These are phyloP conservation scores for Pseudotriccus pelzelni DNA, from an alignment of 2,797 vertebrate genomes.

Conservation along the genomic window DNA sequence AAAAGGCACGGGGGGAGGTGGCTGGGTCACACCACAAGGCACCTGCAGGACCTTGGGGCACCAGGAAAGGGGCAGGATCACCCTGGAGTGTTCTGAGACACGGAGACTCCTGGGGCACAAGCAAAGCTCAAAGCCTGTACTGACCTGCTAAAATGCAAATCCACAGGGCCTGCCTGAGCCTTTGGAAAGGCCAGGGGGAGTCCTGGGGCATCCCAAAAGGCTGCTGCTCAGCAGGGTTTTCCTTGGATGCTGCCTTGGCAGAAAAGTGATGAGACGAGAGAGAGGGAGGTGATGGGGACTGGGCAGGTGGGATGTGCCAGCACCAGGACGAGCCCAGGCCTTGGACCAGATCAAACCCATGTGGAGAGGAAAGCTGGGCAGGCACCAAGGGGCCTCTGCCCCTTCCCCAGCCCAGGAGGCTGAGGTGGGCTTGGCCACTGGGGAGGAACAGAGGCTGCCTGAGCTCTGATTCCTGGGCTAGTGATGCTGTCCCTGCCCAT, in stretches of 20 bases:
- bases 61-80: background rate
- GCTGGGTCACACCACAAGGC: background rate
- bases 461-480: background rate
- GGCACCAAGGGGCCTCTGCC: background rate
- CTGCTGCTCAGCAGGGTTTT: background rate
- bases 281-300: background rate
- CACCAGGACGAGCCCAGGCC: background rate
- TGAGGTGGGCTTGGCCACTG: background rate
- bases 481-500: background rate
- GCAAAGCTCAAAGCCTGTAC: background rate
- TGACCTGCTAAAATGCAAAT: background rate
- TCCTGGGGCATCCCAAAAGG: background rate
- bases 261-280: background rate
- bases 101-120: background rate
- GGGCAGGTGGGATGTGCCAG: background rate
- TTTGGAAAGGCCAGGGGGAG: background rate
- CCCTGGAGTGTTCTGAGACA: background rate
- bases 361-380: background rate
- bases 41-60: background rate
- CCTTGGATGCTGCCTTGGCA: background rate
- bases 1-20: background rate
- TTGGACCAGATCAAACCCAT: background rate
- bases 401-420: background rate
- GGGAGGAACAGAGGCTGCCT: background rate
- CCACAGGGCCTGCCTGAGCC: background rate